Base-by-base conservation (phyloP, 2,888 invertebrate species). In the Microctonus aethiopoides region DNA sequence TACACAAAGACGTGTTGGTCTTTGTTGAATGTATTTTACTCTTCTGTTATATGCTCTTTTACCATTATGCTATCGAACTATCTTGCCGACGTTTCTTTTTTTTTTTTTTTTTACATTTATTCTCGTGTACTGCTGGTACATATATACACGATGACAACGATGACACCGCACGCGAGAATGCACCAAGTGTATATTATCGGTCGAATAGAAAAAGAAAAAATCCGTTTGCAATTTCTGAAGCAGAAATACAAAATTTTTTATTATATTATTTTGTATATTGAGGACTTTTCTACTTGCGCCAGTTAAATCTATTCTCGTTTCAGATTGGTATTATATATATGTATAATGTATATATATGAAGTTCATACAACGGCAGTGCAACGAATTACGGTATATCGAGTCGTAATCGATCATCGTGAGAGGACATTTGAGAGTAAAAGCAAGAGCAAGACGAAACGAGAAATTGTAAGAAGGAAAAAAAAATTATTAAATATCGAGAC, bases 351-450 rank as follows among this genome's bases (percentile, higher is more conserved):
- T 13, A 34, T 32, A 36, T 59, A 20, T 68, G 32, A 34, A 51
- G 10, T 16, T 24, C 29, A 29, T 66, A 7, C 39, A 66, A 39
- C 11, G 22, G 34, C 16, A 34, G 29, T 11, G 20, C 59, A 13
- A 32, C 6, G 46, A 46, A n/a, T 32, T 29, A 29, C 7, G 26
- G 46, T 26, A 41, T 62, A 26, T 41, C 46, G 29, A 29, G n/a
- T 46, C 5, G 62, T 62, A 62, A 62, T 62, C 62, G 62, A 46
- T 51, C 46, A 46, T 62, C 62, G 62, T 61, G 60, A 54, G 67
- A 54, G 46, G 52, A 54, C 32, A 46, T 62, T 32, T 24, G 46
- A 62, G 62, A 51, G 56, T 34, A 32, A 36, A 22, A 64, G 16
- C 22, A 16, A 29, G 39, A 26, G 32, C 16, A 57, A 41, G 20